Percentiles rank a stretch among this genome's conserved stretches.
phyloP scores from a whole-genome alignment of 2,888 invertebrate genomes.

The Nipponacmea schrenckii region DNA sequence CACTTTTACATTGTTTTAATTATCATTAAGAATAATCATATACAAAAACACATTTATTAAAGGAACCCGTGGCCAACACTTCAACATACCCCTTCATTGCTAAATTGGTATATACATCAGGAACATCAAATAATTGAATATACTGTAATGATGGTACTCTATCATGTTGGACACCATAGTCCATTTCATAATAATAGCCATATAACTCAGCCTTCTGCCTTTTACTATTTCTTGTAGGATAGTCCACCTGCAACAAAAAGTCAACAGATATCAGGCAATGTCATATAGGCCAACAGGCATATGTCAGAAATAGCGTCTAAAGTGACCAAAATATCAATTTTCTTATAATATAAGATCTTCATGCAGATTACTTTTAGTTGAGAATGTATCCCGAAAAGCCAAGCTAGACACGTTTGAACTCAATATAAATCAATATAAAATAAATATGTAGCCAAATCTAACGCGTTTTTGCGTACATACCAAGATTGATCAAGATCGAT shows the following conservation, averaged over 20 bases:
- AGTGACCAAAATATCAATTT: too few species aligned
- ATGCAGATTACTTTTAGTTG: too few species aligned
- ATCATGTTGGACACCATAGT: constrained; percentile 48
- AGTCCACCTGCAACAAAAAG: constrained; percentile 40
- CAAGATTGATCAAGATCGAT: too few species aligned
- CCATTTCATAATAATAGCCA: constrained; percentile 56
- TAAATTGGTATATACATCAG: constrained; percentile 36
- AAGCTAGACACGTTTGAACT: too few species aligned
- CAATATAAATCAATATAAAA: too few species aligned
- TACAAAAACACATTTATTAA: constrained; percentile 42
- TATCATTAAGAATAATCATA: constrained; percentile 36
- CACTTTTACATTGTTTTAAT: background rate
- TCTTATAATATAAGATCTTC: too few species aligned
- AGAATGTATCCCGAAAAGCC: too few species aligned
- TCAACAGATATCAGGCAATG: background rate
- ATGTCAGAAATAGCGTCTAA: too few species aligned
- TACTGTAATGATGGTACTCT: constrained; percentile 49
- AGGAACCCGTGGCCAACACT: constrained; percentile 38
- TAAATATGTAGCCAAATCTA: too few species aligned
- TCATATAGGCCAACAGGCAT: too few species aligned
- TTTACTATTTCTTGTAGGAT: constrained; percentile 39
- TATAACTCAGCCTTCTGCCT: constrained; percentile 32
- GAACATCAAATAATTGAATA: constrained; percentile 51
- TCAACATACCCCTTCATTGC: constrained; percentile 44
- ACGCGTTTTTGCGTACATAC: too few species aligned